Evolutionary conservation across 2,888 invertebrate genomes (phyloP), one percentile per base, ranked within the genome.

Genomic region (Spisula solida): DNA sequence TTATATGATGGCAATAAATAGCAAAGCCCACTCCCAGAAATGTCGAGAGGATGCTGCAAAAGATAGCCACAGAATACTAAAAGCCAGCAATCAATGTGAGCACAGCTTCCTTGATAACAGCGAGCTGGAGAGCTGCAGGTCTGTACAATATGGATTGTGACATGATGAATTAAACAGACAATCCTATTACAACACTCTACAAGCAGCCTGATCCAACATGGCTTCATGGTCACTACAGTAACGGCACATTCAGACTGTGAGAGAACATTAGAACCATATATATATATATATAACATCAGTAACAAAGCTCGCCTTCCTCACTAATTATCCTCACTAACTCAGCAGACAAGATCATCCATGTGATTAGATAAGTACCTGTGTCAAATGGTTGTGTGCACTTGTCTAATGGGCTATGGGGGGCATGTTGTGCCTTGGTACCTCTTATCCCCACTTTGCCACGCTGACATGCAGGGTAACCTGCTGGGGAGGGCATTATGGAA

Each of bases 111-210:
- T 66, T 25, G 60, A 66, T 66, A 66, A 66, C 60, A 66, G 60
- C n/a, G 25, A 8, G 4, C 4, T 41, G 41, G 60, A 66, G 25
- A 8, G 4, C 4, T 41, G 41, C 41, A 41, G 41, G 4, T 5
- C n/a, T 66, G 60, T 66, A 8, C 60, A 66, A 66, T 66, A 66
- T 66, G 60, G 60, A 66, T 66, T 66, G 60, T 25, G 60, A 66
- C 60, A 66, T 25, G 60, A 66, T 25, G 60, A 66, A 66, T 66
- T 66, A 25, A 25, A 66, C 60, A 66, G 60, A 66, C 60, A 66
- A 66, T 66, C 60, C 60, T 66, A 66, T 66, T 66, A 66, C 60
- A 10, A 25, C 12, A 66, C 25, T n/a, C 25, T 5, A 66, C 25
- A 66, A 66, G 25, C 25, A 25, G 60, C 60, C 60, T 66, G 25